Conservation (phyloP, 2,113 vertebrate species). For the Peromyscus maniculatus region DNA sequence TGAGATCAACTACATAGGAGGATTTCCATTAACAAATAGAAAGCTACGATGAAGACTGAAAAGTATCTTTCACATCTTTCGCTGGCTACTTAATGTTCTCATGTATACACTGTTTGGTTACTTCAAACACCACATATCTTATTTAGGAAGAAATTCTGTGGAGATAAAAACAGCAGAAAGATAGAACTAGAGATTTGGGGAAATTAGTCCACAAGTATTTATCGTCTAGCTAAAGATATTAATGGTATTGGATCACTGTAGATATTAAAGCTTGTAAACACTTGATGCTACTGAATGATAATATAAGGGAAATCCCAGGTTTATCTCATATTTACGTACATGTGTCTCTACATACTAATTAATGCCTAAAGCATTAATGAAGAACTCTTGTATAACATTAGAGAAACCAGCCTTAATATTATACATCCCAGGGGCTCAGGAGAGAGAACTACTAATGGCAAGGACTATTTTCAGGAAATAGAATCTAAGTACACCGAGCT, state of each 20-base stretch:
- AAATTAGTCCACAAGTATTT: not conserved
- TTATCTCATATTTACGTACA: not conserved
- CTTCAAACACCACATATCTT: not conserved
- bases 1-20: not conserved
- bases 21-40: not conserved
- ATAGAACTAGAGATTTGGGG: not conserved
- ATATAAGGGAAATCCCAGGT: not conserved
- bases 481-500: too few relatives aligned
- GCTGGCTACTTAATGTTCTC: not conserved
- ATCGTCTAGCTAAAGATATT: not conserved
- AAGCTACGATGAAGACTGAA: not conserved
- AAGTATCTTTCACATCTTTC: not conserved
- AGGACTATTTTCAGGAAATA: too few relatives aligned
- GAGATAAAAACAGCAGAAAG: not conserved
- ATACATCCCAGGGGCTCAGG: too few relatives aligned
- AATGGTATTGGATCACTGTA: not conserved
- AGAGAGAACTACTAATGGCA: too few relatives aligned
- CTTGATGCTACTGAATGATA: not conserved
- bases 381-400: too few relatives aligned
- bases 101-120: not conserved
- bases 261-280: slow-evolving; percentile 15
- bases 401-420: too few relatives aligned
- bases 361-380: too few relatives aligned
- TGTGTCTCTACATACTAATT: not conserved
- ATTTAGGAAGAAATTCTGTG: not conserved